Evolutionary conservation across 1,140 invertebrate species (phyloP).

Genomic region (Pachyrhynchus sulphureomaculatus): DNA sequence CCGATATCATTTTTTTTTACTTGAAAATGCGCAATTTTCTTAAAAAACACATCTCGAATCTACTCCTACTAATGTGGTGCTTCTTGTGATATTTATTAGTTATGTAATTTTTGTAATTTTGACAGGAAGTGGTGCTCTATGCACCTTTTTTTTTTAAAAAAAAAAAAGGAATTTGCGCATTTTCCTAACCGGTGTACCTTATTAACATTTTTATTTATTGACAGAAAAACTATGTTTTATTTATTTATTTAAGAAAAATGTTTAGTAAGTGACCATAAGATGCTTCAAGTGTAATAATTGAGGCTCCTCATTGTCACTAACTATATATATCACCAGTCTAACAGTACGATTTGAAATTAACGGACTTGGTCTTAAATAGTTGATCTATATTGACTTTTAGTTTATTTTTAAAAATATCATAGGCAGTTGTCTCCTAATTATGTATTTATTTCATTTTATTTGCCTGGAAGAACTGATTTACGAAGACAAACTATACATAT

Average conservation of each 20-base stretch:
- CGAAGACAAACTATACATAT: too few species aligned
- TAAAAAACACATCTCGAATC: slow-evolving; percentile 2
- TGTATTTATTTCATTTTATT: too few species aligned
- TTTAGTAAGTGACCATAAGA: too few species aligned
- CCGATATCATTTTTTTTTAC: neutral
- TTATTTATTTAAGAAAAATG: neutral
- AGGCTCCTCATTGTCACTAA: too few species aligned
- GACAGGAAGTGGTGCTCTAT: neutral
- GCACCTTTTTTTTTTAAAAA: neutral
- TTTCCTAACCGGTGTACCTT: neutral
- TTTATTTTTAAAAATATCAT: too few species aligned
- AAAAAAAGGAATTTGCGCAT: neutral
- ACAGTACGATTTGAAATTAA: too few species aligned
- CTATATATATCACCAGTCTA: too few species aligned
- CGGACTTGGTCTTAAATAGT: too few species aligned
- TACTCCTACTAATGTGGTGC: slow-evolving; percentile 21
- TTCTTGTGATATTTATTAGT: slow-evolving; percentile 32
- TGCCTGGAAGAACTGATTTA: too few species aligned
- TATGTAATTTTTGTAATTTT: neutral
- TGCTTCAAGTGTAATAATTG: too few species aligned
- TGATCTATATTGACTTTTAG: too few species aligned
- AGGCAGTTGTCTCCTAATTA: too few species aligned
- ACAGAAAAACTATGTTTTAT: neutral
- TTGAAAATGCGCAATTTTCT: slow-evolving; percentile 12
- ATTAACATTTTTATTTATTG: slow-evolving; percentile 6